Percentiles rank a stretch among this genome's conserved stretches.
These are phyloP conservation scores for Nipponacmea schrenckii DNA, from an alignment of 2,888 invertebrate genomes.

Conservation along the genomic window DNA sequence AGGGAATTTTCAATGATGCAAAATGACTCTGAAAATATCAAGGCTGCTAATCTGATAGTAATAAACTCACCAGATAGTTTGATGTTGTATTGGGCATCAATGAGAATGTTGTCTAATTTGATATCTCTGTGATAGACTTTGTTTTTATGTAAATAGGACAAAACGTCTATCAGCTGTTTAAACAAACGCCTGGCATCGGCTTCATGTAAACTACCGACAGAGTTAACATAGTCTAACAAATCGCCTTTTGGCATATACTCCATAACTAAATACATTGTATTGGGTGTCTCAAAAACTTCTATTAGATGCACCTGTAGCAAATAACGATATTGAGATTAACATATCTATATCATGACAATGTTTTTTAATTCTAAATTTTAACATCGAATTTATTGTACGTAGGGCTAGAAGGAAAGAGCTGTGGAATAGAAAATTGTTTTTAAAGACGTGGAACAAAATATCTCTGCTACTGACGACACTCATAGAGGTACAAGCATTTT, in stretches of 20 bases:
- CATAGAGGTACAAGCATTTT: too few species aligned
- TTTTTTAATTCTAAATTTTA: too few species aligned
- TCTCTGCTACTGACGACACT: too few species aligned
- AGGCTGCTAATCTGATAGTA: too few species aligned
- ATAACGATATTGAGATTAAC: too few species aligned
- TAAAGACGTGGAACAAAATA: too few species aligned
- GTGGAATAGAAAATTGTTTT: too few species aligned
- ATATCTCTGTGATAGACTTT: slow-evolving; percentile 35
- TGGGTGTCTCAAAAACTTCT: slow-evolving; percentile 26
- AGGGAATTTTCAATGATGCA: too few species aligned
- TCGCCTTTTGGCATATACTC: slow-evolving; percentile 34
- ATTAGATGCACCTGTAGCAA: slow-evolving; percentile 27
- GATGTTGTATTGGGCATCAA: slow-evolving; percentile 34
- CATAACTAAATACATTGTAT: slow-evolving; percentile 27
- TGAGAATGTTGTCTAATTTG: slow-evolving; percentile 34
- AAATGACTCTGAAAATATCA: too few species aligned
- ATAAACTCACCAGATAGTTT: slow-evolving; percentile 29
- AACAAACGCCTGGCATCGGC: slow-evolving; percentile 34
- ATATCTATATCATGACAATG: too few species aligned
- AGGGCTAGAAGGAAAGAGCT: too few species aligned
- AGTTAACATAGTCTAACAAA: slow-evolving; percentile 31
- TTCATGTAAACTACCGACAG: slow-evolving; percentile 27
- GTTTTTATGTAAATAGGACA: slow-evolving; percentile 27
- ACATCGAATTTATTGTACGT: too few species aligned
- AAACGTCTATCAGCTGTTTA: slow-evolving; percentile 32